Evolutionary conservation across 2,797 vertebrate genomes (phyloP).

Genomic region (Micromesistius poutassou): DNA sequence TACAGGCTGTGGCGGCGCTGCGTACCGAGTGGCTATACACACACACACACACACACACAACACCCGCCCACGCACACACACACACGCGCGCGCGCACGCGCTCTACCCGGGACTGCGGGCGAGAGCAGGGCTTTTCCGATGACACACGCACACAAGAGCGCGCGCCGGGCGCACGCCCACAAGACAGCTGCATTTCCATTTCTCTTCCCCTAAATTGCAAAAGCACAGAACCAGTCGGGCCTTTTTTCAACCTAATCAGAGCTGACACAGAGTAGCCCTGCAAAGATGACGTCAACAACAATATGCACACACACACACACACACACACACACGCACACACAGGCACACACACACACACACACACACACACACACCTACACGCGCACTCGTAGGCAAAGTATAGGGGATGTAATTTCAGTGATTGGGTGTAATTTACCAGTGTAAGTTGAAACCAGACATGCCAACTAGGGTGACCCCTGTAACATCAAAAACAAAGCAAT

Average conservation of each 20-base stretch:
- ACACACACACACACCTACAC: no score
- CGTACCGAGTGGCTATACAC: constrained; percentile 5
- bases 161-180: constrained; percentile 1
- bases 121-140: constrained; percentile 38
- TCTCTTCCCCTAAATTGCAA: constrained; percentile 69
- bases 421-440: constrained; percentile 77
- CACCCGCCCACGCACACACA: constrained; percentile 38
- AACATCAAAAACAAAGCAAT: constrained; percentile 60
- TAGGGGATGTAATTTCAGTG: constrained; percentile 75
- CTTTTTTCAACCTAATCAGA: constrained; percentile 72
- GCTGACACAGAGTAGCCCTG: constrained; percentile 67
- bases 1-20: no score
- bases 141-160: background rate
- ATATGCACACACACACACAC: constrained; percentile 39
- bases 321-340: no score
- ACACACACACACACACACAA: constrained; percentile 38
- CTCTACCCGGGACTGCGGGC: constrained; percentile 42
- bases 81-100: constrained; percentile 42
- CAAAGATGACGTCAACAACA: constrained; percentile 69
- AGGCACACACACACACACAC: no score
- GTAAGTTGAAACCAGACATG: constrained; percentile 73
- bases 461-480: constrained; percentile 58
- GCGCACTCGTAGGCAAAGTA: constrained; percentile 19
- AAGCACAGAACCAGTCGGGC: constrained; percentile 71
- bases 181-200: constrained; percentile 69